Percentiles rank a stretch among this genome's conserved stretches.
Evolutionary conservation across 2,113 vertebrate genomes (phyloP).

Genomic region (Chaetorhynchus papuensis): DNA sequence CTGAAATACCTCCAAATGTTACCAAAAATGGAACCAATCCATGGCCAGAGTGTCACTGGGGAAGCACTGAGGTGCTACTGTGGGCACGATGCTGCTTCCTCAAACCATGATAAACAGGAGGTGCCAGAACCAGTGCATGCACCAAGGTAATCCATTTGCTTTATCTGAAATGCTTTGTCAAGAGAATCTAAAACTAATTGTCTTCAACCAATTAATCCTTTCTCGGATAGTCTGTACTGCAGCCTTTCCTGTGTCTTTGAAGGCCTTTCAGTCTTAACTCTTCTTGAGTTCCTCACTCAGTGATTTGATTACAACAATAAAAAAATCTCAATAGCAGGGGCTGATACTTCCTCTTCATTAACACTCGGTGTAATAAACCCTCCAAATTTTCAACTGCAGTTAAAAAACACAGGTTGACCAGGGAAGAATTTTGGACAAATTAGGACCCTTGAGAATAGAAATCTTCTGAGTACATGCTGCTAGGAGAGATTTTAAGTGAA

Average conservation of each 20-base stretch:
- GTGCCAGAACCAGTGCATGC: background rate
- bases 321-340: background rate
- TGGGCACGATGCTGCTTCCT: background rate
- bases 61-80: accelerated
- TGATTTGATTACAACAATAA: background rate
- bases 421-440: background rate
- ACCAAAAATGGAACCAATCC: background rate
- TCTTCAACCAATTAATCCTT: background rate
- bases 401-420: background rate
- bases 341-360: background rate
- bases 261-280: background rate
- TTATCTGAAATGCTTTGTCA: background rate
- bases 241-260: background rate
- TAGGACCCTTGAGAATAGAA: background rate
- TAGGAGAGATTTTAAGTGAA: background rate
- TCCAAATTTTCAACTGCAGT: background rate
- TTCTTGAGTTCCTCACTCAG: background rate
- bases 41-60: background rate
- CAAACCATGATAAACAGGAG: background rate
- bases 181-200: background rate
- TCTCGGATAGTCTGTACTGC: background rate
- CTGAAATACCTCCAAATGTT: background rate
- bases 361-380: accelerated
- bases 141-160: background rate
- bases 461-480: background rate